A percentile compares a stretch with the other conserved stretches of the same genome.
These are phyloP conservation scores for Stenolophus ochropezus DNA, from an alignment of 2,888 invertebrate species.

Conservation along the genomic window DNA sequence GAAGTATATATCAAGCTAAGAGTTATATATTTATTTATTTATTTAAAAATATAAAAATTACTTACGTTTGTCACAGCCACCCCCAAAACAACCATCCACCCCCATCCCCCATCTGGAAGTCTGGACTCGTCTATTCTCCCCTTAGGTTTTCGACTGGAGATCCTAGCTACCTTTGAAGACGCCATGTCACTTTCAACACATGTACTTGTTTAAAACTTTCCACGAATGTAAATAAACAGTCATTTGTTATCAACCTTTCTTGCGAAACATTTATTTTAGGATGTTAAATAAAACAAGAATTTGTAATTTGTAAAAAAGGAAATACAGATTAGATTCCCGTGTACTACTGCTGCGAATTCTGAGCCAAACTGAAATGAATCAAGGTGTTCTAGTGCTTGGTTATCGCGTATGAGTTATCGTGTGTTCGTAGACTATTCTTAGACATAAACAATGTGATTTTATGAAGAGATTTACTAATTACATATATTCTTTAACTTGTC, in stretches of 20 bases:
- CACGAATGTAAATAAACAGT: constrained; percentile 3
- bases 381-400: neutral
- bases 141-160: neutral
- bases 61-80: constrained; percentile 81
- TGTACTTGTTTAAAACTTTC: constrained; percentile 7
- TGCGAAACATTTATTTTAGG: constrained; percentile 1
- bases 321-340: neutral
- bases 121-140: constrained; percentile 68
- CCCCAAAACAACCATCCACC: constrained; percentile 83
- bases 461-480: neutral
- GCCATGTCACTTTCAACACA: neutral
- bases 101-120: constrained; percentile 84
- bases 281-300: neutral
- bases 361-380: no score
- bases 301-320: neutral
- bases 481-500: neutral
- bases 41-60: no score
- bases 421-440: neutral
- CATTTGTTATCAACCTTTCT: constrained; percentile 6
- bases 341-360: neutral
- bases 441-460: constrained; percentile 7
- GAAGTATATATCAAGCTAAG: no score
- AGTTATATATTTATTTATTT: no score
- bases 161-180: constrained; percentile 15
- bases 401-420: neutral